phyloP scores from a whole-genome alignment of 2,888 invertebrate genomes.

The Chloroclystis v-ata region DNA sequence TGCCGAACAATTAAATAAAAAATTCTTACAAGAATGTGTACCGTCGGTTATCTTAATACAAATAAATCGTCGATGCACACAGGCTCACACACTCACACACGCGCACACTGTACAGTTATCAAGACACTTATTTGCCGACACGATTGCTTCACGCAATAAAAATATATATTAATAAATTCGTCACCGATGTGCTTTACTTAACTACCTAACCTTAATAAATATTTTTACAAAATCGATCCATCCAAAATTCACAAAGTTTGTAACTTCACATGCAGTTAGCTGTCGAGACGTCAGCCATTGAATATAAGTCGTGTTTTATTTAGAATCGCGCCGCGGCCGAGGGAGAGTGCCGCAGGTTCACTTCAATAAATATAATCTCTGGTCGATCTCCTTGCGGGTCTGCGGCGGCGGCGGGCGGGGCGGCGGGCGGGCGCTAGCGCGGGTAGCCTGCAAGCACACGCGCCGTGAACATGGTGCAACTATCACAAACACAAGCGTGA shows the following conservation, averaged over 20 bases:
- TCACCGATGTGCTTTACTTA: constrained; percentile 27
- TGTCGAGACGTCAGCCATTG: too few species aligned
- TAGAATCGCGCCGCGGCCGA: too few species aligned
- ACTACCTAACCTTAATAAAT: constrained; percentile 24
- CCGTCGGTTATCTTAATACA: constrained; percentile 40
- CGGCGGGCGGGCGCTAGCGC: constrained; percentile 44
- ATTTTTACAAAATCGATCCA: constrained; percentile 23
- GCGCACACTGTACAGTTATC: background rate
- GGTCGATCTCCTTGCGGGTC: constrained; percentile 33
- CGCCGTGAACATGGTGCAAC: background rate
- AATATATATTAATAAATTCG: constrained; percentile 61
- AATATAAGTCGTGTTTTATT: too few species aligned
- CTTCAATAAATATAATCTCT: background rate
- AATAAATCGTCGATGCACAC: constrained; percentile 33
- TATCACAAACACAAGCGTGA: too few species aligned
- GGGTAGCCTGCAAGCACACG: background rate
- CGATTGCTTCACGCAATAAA: constrained; percentile 20
- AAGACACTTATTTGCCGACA: constrained; percentile 19
- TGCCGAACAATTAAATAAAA: constrained; percentile 30
- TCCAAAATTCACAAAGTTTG: constrained; percentile 9
- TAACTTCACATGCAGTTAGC: too few species aligned
- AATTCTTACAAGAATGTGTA: constrained; percentile 32
- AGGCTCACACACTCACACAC: constrained; percentile 27
- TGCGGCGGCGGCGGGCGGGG: constrained; percentile 71
- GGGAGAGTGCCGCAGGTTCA: too few species aligned